Percentiles rank a stretch among this genome's conserved stretches.
Evolutionary conservation across 2,797 vertebrate species (phyloP).

Genomic region (Psittacula derbiana): DNA sequence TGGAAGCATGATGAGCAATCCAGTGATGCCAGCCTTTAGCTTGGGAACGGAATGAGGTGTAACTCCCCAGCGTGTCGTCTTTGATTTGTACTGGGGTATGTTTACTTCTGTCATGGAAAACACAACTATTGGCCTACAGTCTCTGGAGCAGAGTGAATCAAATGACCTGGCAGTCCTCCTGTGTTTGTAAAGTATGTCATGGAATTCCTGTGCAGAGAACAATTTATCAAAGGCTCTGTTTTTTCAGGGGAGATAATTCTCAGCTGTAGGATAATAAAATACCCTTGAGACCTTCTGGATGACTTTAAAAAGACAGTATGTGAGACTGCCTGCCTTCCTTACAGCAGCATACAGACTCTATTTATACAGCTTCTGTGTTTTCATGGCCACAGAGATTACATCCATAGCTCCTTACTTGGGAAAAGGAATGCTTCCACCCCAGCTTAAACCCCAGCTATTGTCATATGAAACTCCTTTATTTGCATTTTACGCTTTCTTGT

Average conservation of each 20-base stretch:
- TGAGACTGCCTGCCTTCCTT: not conserved
- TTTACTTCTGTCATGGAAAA: not conserved
- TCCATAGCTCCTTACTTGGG: not conserved
- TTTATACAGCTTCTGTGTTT: not conserved
- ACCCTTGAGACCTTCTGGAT: not conserved
- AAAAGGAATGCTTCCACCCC: not conserved
- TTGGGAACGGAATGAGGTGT: not conserved
- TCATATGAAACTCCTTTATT: not conserved
- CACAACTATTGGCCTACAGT: not conserved
- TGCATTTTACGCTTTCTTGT: not conserved
- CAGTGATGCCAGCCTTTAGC: not conserved
- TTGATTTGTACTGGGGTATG: not conserved
- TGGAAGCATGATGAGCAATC: not conserved
- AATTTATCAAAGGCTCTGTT: not conserved
- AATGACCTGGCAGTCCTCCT: not conserved
- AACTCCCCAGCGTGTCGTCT: not conserved
- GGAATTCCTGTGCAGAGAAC: not conserved
- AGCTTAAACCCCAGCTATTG: not conserved
- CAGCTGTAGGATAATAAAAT: not conserved
- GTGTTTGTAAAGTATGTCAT: not conserved
- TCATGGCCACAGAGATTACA: not conserved
- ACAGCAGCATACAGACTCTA: accelerated
- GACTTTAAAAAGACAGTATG: not conserved
- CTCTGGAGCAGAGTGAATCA: not conserved
- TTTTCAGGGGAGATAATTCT: not conserved